Evolutionary conservation across 2,888 invertebrate species (phyloP).

Genomic region (Caenorhabditis sulstoni): DNA sequence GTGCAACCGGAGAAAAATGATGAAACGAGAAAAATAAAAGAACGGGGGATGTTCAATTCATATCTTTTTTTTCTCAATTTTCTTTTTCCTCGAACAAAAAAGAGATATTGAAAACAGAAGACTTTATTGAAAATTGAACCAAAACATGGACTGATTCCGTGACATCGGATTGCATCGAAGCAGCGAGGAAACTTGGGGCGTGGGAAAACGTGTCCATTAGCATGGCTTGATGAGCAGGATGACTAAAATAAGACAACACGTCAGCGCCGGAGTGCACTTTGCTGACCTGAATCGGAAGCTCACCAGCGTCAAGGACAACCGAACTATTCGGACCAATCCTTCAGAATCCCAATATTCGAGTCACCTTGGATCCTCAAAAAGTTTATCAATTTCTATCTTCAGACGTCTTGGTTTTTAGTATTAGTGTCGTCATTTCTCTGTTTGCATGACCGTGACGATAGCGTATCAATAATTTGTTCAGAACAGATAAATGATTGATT

Average conservation of each 20-base stretch:
- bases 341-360: too few relatives aligned
- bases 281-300: constrained; percentile 8
- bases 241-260: neutral
- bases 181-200: neutral
- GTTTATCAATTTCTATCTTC: too few relatives aligned
- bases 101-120: neutral
- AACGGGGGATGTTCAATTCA: neutral
- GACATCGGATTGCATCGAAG: too few relatives aligned
- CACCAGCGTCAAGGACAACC: too few relatives aligned
- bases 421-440: neutral
- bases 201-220: neutral
- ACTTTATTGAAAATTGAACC: neutral
- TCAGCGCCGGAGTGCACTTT: neutral
- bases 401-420: too few relatives aligned
- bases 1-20: constrained; percentile 10
- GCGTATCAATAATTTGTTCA: neutral
- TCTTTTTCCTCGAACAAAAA: neutral
- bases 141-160: neutral
- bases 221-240: constrained; percentile 10
- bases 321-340: too few relatives aligned
- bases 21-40: constrained; percentile 7
- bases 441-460: neutral
- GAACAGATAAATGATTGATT: constrained; percentile 7
- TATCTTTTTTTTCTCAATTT: neutral
- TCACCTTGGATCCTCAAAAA: too few relatives aligned